phyloP scores from a whole-genome alignment of 1,140 invertebrate genomes.

The Forficula auricularia region DNA sequence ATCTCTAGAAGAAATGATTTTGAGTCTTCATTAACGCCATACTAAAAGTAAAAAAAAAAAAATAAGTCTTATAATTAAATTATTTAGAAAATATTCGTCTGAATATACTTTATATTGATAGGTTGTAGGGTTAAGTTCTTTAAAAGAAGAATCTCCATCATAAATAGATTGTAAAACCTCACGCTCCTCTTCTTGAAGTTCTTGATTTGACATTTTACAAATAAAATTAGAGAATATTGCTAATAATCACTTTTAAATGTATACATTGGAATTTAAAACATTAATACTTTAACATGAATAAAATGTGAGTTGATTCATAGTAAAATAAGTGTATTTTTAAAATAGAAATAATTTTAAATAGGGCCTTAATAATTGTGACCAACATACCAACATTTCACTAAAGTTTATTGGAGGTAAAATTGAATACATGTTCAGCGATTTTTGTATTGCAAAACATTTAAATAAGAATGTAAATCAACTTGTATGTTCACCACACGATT shows the following conservation, averaged over 20 bases:
- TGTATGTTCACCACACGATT: no score
- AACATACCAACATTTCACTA: neutral
- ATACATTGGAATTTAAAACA: no score
- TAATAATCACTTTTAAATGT: neutral
- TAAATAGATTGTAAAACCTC: slow-evolving; percentile 87
- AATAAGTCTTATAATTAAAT: no score
- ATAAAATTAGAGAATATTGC: neutral
- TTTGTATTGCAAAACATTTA: no score
- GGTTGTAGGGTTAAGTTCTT: slow-evolving; percentile 51
- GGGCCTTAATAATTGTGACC: neutral
- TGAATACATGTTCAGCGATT: no score
- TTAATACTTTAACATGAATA: no score
- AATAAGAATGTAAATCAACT: no score
- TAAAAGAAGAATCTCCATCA: slow-evolving; percentile 77
- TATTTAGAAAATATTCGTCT: neutral
- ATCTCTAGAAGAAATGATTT: slow-evolving; percentile 80
- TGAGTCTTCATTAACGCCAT: slow-evolving; percentile 56
- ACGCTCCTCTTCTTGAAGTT: slow-evolving; percentile 68
- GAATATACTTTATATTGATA: slow-evolving; percentile 77
- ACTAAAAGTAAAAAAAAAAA: slow-evolving; percentile 36
- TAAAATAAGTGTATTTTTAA: neutral
- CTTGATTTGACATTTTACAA: slow-evolving; percentile 16
- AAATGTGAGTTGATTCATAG: no score
- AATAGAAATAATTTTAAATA: neutral
- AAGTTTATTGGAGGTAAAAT: no score